Base-by-base conservation (phyloP, 2,888 invertebrate genomes). In the Watsonalla binaria region DNA sequence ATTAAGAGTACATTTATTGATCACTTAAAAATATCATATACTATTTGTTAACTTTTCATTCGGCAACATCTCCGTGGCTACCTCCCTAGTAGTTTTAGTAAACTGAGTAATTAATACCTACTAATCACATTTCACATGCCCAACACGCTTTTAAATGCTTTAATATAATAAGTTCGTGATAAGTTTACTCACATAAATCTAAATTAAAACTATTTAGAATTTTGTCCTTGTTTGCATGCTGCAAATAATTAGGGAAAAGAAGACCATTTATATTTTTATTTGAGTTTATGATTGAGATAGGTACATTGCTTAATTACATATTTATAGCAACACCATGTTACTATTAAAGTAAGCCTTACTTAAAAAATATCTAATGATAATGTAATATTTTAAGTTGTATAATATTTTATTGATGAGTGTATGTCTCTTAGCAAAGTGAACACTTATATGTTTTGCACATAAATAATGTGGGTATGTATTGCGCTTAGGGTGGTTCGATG, bases 401-500 rank as follows among this genome's bases (percentile, higher is more conserved):
- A 24, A 24, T 24, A 24, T 24, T 24, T 24, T 24, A 24, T 24
- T 24, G 24, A 24, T 2, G 24, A 24, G 24, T 24, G 24, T 24
- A 2, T 24, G 24, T 24, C 24, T 24, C 2, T 24, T 24, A 24
- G 24, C 24, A 24, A 2, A 24, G 24, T 24, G 24, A 24, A 4
- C 24, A 24, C 24, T 24, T 2, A 24, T 24, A 24, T 24, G 24
- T 24, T 2, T 4, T 24, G 24, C 24, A 24, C 24, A 24, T 24
- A 1, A 9, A 42, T 42, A 42, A 46, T 52, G 54, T 50, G 24
- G 51, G 34, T 47, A 42, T 54, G 56, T 56, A 48, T 59, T 61
- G 58, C 68, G 60, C 72, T 6, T 92, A 96, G 96, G 95, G 96
- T 76, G 96, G 96, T 72, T 96, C 96, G 67, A 95, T 96, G 95